Base-by-base conservation (phyloP, 2,113 vertebrate genomes). In the Dromiciops gliroides region DNA sequence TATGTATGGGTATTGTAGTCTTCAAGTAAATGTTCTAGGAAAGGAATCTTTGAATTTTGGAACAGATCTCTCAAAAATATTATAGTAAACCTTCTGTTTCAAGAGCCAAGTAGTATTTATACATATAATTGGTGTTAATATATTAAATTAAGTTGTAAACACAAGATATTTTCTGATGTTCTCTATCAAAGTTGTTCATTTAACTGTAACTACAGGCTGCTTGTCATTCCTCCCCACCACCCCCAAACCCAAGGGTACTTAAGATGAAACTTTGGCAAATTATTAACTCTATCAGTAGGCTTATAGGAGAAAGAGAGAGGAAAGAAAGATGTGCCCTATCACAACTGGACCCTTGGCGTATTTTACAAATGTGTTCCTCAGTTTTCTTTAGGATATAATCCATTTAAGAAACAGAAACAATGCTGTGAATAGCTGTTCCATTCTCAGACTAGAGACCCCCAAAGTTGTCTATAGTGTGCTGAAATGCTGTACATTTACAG, bases 231-330 rank as follows among this genome's bases (percentile, higher is more conserved):
- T 44, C 56, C 67, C 94, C n/a, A n/a, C n/a, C n/a, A n/a, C n/a
- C n/a, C 88, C 92, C 60, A 91, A 94, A 90, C 96, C 92, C 94
- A 8, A 16, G 89, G 92, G 91, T 51, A 94, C 94, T 94, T 94
- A 94, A 95, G 94, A 94, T 97, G 97, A 97, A 97, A 94, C 93
- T 90, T 23, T 96, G 89, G 50, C 93, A 95, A 94, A 83, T 97
- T 52, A 92, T 47, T 95, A 37, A 37, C 60, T 96, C 48, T 47
- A 0, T 52, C 89, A 52, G 28, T 91, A 25, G 90, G 83, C 50
- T 90, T 48, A 60, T 26, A 91, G 44, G 90, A 92, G 49, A 91
- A 96, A 49, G 83, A 94, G 89, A 91, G 95, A 44, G 37, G n/a
- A 83, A 83, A 83, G 10, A 16, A 83, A 19, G 67, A 83, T 83